Conservation (phyloP, 1,140 invertebrate species). For the Pogonomyrmex californicus region DNA sequence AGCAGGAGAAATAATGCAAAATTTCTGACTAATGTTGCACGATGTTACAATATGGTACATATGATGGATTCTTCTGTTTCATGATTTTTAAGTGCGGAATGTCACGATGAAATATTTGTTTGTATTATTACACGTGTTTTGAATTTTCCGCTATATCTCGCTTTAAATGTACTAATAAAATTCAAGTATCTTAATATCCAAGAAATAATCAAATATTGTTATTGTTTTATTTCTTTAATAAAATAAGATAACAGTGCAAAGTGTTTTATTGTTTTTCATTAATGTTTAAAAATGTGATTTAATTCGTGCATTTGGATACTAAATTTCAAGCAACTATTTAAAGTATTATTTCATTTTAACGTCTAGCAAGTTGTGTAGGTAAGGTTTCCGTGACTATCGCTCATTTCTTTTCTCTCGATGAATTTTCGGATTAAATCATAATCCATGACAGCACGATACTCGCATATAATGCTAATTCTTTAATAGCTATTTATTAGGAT, state of each 20-base stretch:
- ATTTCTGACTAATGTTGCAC: neutral
- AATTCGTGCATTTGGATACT: neutral
- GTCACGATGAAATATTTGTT: neutral
- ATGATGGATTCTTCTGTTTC: neutral
- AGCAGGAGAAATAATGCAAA: neutral
- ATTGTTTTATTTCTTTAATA: neutral
- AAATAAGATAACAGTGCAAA: neutral
- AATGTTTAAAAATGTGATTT: conserved; percentile 2
- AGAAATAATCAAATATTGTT: neutral
- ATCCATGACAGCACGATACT: neutral
- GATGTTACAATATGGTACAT: neutral
- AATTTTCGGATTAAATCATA: conserved; percentile 29
- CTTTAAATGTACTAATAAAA: neutral
- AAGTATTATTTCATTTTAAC: conserved; percentile 8
- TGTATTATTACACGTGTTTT: neutral
- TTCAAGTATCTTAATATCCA: neutral
- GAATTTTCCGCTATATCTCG: neutral
- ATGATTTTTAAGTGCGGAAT: neutral
- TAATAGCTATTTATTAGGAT: conserved; percentile 22
- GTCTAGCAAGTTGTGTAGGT: neutral
- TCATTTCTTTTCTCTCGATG: neutral
- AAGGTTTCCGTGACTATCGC: conserved; percentile 26
- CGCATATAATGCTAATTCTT: conserved; percentile 11
- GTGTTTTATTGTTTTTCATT: neutral
- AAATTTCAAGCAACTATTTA: conserved; percentile 17